Evolutionary conservation across 2,888 invertebrate genomes (phyloP).

Genomic region (Amaurobius ferox): DNA sequence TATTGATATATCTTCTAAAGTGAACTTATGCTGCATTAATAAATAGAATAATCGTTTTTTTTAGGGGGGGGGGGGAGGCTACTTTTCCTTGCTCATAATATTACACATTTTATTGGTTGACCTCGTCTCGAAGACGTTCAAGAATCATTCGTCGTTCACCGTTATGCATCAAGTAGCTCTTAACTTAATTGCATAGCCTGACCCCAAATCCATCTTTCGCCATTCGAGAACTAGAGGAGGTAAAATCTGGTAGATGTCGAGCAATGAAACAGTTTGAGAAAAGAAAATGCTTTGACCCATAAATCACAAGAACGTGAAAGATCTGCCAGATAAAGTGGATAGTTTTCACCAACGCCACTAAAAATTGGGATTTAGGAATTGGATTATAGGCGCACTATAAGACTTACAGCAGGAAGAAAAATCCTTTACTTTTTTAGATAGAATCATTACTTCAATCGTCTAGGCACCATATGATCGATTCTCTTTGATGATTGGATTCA

Average conservation of each 20-base stretch:
- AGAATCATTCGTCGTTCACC: background rate
- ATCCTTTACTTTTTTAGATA: background rate
- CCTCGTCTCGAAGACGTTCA: no score
- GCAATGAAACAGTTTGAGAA: slow-evolving; percentile 26
- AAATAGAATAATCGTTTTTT: no score
- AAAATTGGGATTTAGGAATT: slow-evolving; percentile 28
- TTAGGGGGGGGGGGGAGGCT: no score
- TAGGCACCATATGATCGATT: background rate
- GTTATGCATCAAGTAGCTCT: background rate
- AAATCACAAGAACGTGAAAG: slow-evolving; percentile 43
- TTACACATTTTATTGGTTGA: no score
- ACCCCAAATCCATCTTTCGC: background rate
- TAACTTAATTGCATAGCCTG: background rate
- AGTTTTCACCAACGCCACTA: slow-evolving; percentile 28
- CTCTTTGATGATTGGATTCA: background rate
- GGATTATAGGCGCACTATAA: background rate
- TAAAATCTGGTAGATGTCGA: background rate
- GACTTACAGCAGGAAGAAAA: background rate
- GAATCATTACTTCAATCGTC: slow-evolving; percentile 2
- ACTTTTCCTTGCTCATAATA: no score
- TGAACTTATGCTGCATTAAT: no score
- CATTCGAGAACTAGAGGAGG: background rate
- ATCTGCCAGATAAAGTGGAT: slow-evolving; percentile 30
- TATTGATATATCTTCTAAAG: no score
- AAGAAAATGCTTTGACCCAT: slow-evolving; percentile 31